phyloP scores from a whole-genome alignment of 2,113 vertebrate genomes.

The Nibea albiflora region DNA sequence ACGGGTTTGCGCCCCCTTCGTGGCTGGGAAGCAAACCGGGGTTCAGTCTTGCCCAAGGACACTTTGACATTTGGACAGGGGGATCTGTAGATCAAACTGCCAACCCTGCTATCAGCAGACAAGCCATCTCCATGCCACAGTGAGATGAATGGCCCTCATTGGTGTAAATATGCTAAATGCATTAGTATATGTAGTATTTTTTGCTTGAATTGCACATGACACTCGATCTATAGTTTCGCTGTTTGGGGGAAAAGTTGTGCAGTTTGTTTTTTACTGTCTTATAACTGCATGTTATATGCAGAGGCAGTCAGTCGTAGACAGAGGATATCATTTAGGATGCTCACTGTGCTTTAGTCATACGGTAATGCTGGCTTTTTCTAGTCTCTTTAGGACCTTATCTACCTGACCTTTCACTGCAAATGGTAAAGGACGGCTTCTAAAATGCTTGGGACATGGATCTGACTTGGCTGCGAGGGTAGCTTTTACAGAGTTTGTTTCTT shows the following conservation, averaged over 20 bases:
- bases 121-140: background rate
- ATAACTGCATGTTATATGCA: background rate
- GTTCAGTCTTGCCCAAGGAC: too few relatives aligned
- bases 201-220: background rate
- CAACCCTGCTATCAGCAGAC: too few relatives aligned
- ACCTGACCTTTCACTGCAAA: slow-evolving; percentile 56
- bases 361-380: background rate
- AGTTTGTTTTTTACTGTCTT: background rate
- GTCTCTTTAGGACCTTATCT: background rate
- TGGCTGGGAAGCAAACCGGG: too few relatives aligned
- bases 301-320: background rate
- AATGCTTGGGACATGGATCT: slow-evolving; percentile 12
- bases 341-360: background rate
- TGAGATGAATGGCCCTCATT: background rate
- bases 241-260: background rate
- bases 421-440: slow-evolving; percentile 11
- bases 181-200: background rate
- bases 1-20: too few relatives aligned
- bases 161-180: background rate
- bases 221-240: background rate
- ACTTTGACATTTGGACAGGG: too few relatives aligned
- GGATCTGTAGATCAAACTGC: too few relatives aligned
- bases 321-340: background rate
- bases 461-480: background rate
- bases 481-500: background rate